Conservation (phyloP, 2,888 invertebrate genomes). For the Dexiosoma caninum region DNA sequence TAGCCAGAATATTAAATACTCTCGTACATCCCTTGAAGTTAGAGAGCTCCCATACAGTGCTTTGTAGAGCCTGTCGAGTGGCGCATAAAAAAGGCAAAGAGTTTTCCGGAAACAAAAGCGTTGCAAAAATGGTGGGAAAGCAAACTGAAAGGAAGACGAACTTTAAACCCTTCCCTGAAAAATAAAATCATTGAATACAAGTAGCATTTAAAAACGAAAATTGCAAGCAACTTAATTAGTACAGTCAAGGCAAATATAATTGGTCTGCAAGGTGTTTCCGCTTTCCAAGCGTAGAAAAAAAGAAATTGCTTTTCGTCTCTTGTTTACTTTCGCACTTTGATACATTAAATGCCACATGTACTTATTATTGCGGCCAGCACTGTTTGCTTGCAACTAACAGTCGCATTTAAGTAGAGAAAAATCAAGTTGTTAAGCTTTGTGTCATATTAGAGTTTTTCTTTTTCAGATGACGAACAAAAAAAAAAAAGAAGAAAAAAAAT, state of each 20-base stretch:
- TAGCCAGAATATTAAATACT: not conserved
- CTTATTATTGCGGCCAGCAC: not conserved
- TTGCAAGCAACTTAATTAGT: constrained; percentile 23
- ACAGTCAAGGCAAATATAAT: constrained; percentile 7
- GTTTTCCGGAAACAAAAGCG: constrained; percentile 9
- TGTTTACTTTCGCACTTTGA: no score
- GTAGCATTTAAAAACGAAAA: constrained; percentile 45
- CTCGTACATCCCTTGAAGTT: not conserved
- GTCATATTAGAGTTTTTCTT: constrained; percentile 58
- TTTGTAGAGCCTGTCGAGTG: not conserved
- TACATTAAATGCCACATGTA: no score
- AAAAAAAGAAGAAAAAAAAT: constrained; percentile 1
- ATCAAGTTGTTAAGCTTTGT: constrained; percentile 60
- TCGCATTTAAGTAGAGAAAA: constrained; percentile 37
- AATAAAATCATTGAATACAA: constrained; percentile 52
- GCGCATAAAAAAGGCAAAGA: constrained; percentile 10
- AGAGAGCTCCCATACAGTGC: no score
- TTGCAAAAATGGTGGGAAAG: not conserved
- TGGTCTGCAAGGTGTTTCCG: not conserved
- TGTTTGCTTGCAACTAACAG: constrained; percentile 32
- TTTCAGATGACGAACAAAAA: constrained; percentile 26
- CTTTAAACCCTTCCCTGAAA: constrained; percentile 35
- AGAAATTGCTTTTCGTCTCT: no score
- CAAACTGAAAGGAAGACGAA: constrained; percentile 21
- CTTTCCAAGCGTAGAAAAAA: no score